These are phyloP conservation scores for Eulemur mongoz DNA, from an alignment of 2,797 vertebrate genomes.

Conservation along the genomic window DNA sequence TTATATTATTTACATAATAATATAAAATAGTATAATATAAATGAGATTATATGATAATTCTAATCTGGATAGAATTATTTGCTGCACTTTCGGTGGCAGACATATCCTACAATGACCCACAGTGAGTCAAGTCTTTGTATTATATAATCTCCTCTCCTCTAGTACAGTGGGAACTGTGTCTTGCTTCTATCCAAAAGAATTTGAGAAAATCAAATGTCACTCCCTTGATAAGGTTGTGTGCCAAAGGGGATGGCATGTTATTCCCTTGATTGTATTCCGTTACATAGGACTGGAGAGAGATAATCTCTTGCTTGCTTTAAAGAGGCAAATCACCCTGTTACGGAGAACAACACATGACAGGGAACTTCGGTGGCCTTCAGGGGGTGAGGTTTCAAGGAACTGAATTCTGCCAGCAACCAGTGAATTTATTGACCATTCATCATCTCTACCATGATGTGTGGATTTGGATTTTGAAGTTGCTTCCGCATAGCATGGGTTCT, in stretches of 20 bases:
- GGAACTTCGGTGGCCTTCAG: neutral
- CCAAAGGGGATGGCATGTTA: neutral
- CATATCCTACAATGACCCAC: neutral
- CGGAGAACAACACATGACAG: neutral
- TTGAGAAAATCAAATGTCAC: neutral
- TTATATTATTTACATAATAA: neutral
- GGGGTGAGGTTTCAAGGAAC: neutral
- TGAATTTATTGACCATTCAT: neutral
- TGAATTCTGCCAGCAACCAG: neutral
- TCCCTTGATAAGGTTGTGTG: neutral
- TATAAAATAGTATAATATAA: neutral
- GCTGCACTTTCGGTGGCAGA: neutral
- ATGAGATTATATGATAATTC: neutral
- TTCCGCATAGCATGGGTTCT: neutral
- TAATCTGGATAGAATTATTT: neutral
- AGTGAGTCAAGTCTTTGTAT: neutral
- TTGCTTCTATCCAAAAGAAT: neutral
- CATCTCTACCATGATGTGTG: neutral
- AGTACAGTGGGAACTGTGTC: neutral
- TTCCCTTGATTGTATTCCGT: neutral
- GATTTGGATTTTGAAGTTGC: neutral
- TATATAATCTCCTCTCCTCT: neutral
- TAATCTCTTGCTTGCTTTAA: neutral
- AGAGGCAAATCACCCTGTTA: neutral
- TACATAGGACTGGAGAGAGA: neutral